Evolutionary conservation across 2,888 invertebrate species (phyloP).

Genomic region (Bruchidius siliquastri): DNA sequence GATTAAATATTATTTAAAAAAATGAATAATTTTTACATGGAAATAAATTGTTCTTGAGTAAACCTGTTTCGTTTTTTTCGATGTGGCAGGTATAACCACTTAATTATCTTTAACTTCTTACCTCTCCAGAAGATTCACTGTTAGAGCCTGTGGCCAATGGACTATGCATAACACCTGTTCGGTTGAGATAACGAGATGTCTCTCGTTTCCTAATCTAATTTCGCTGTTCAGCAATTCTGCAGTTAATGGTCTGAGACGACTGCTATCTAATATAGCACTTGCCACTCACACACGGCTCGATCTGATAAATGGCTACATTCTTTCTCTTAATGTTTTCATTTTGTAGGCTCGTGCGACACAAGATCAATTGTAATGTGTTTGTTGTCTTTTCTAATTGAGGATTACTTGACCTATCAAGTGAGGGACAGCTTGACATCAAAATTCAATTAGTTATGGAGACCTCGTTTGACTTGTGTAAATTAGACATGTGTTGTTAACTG

Average conservation of each 20-base stretch:
- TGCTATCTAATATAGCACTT: not conserved
- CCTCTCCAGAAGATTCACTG: not conserved
- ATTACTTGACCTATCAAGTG: not conserved
- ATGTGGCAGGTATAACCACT: not conserved
- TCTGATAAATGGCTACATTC: not conserved
- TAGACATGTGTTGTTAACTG: not conserved
- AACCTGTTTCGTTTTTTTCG: too few relatives aligned
- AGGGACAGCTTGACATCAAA: not conserved
- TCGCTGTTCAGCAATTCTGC: not conserved
- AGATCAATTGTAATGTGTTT: not conserved
- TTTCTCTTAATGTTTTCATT: not conserved
- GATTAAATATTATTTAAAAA: too few relatives aligned
- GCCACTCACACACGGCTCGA: not conserved
- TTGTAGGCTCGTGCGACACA: not conserved
- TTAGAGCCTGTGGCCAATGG: not conserved
- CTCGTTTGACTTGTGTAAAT: not conserved
- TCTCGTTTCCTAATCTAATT: not conserved
- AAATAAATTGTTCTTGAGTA: too few relatives aligned
- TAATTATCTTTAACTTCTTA: not conserved
- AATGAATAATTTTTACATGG: too few relatives aligned
- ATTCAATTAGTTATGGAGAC: not conserved
- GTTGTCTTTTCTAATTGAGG: not conserved
- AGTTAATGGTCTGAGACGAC: not conserved
- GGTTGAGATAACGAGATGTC: not conserved
- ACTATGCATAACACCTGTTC: not conserved